Base-by-base conservation (phyloP, 2,888 invertebrate genomes). In the Lycophotia porphyrea region DNA sequence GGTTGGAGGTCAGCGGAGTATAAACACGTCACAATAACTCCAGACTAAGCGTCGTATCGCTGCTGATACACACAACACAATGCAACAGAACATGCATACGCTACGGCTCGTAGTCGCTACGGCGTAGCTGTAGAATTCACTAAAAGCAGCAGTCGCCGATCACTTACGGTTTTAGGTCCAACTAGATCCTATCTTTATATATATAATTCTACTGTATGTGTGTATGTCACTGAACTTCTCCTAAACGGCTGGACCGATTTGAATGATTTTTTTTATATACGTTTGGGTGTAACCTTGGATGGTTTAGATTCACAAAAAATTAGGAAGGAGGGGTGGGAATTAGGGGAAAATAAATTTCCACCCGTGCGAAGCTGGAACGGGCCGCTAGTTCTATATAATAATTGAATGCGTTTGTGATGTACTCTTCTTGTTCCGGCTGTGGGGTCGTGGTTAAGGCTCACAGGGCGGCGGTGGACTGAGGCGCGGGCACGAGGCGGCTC, bases 51-150 rank as follows among this genome's bases (percentile, higher is more conserved):
- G 47, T 31, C 63, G 24, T 27, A 18, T 47, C 49, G 44, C 61
- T 27, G 5, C n/a, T n/a, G 11, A 39, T n/a, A 49, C 52, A 55
- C 11, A 27, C 2, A 11, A 24, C 31, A 36, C 2, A 13, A 24
- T 58, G 27, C 11, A 13, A 34, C 42, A 49, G 55, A 58, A 49
- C 58, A 58, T 24, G 21, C 4, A 27, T 24, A 39, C 39, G 63
- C 70, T 65, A 49, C 42, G 49, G 34, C 24, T 27, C 58, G 49
- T 42, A 70, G 55, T 15, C 34, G 34, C 34, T 70, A 65, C 69
- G 69, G 24, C 36, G 63, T 58, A 58, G 69, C 39, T 27, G 18
- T 5, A 34, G 9, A 5, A 36, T 39, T n/a, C 15, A 5, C n/a
- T 52, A n/a, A n/a, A n/a, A n/a, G n/a, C n/a, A 52, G 52, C 52